Evolutionary conservation across 2,797 vertebrate genomes (phyloP).

Genomic region (Bryconaethiops microstoma): DNA sequence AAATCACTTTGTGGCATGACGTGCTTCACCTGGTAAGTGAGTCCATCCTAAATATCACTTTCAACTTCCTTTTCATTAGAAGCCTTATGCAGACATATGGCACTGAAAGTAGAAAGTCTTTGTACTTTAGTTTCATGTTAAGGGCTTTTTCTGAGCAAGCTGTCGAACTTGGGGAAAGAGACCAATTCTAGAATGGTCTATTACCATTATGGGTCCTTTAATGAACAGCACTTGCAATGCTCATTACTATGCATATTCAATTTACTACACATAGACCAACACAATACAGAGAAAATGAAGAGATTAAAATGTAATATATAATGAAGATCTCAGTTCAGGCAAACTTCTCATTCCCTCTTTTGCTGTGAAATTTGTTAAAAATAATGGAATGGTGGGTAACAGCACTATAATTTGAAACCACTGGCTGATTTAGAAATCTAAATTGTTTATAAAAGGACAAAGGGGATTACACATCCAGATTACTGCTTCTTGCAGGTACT

Average conservation of each 20-base stretch:
- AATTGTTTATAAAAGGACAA: constrained; percentile 10
- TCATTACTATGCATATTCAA: not conserved
- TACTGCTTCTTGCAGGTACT: constrained; percentile 66
- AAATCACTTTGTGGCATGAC: constrained; percentile 1
- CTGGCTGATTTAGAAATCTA: not conserved
- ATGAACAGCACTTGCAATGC: not conserved
- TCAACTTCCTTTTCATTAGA: constrained; percentile 38
- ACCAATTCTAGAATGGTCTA: not conserved
- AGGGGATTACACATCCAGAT: constrained; percentile 7
- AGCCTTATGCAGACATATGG: not conserved
- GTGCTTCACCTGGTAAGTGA: constrained; percentile 41
- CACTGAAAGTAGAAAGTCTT: not conserved
- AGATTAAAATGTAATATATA: not conserved
- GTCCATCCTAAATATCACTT: constrained; percentile 42
- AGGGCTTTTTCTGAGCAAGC: constrained; percentile 1
- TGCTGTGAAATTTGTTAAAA: constrained; percentile 26
- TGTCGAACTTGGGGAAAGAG: not conserved
- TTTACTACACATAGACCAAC: not conserved
- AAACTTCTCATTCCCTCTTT: not conserved
- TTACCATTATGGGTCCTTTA: not conserved
- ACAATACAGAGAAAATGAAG: not conserved
- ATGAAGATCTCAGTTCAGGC: not conserved
- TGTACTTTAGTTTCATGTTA: not conserved
- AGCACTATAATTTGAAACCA: constrained; percentile 44
- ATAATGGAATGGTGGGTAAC: constrained; percentile 64